Evolutionary conservation across 1,140 invertebrate genomes (phyloP).

Genomic region (Triops cancriformis): DNA sequence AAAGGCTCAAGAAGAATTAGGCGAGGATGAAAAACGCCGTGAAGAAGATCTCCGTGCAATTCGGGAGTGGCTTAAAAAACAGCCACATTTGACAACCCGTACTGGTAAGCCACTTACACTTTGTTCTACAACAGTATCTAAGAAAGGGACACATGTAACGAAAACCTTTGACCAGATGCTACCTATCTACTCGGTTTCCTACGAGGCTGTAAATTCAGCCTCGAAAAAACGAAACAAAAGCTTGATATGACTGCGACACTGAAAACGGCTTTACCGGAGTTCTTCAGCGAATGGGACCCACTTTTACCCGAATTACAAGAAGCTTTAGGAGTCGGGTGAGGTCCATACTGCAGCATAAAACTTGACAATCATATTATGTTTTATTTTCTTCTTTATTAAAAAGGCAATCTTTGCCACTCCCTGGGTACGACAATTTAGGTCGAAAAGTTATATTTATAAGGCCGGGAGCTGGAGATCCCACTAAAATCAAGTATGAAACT

Average conservation of each 20-base stretch:
- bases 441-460: conserved; percentile 61
- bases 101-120: conserved; percentile 21
- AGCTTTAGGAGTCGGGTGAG: conserved; percentile 24
- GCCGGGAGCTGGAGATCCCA: conserved; percentile 42
- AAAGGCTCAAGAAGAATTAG: conserved; percentile 32
- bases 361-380: conserved; percentile 32
- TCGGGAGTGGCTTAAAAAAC: conserved; percentile 34
- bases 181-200: conserved; percentile 52
- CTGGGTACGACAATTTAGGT: conserved; percentile 65
- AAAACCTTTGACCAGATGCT: conserved; percentile 41
- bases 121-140: background rate
- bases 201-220: conserved; percentile 56
- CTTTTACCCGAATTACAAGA: conserved; percentile 25
- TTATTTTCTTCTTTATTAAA: conserved; percentile 16
- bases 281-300: conserved; percentile 41
- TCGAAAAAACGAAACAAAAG: conserved; percentile 54
- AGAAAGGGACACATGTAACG: background rate
- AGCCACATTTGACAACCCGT: conserved; percentile 32
- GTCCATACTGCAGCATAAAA: background rate
- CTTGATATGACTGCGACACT: conserved; percentile 55
- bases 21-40: conserved; percentile 32
- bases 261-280: conserved; percentile 48
- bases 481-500: conserved; percentile 39
- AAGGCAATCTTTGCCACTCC: conserved; percentile 64
- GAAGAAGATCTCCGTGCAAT: conserved; percentile 32